Conservation (phyloP, 2,797 vertebrate species). For the Mus spretus region DNA sequence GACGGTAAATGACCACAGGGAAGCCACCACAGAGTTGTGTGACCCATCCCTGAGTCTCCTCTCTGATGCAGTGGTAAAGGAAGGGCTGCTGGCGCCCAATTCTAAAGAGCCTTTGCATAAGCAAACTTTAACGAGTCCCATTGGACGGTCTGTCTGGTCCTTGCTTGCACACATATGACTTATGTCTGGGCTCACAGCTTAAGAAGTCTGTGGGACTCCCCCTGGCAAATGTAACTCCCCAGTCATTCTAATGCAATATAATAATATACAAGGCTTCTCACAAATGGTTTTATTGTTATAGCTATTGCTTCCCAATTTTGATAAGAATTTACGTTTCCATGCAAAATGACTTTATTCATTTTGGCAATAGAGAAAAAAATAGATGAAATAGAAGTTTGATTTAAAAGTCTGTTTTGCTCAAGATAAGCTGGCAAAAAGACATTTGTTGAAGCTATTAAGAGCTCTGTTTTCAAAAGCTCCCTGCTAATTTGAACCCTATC, state of each 20-base stretch:
- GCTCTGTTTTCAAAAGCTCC: slow-evolving; percentile 74
- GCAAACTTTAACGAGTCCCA: slow-evolving; percentile 29
- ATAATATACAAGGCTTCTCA: slow-evolving; percentile 69
- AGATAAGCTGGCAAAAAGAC: slow-evolving; percentile 82
- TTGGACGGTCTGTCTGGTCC: slow-evolving; percentile 61
- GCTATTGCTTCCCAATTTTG: slow-evolving; percentile 79
- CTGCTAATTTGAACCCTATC: slow-evolving; percentile 82
- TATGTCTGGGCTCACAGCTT: slow-evolving; percentile 44
- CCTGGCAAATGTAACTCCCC: slow-evolving; percentile 65
- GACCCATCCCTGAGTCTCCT: slow-evolving; percentile 30
- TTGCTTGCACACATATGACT: slow-evolving; percentile 38
- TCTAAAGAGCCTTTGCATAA: slow-evolving; percentile 56
- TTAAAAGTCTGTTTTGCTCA: slow-evolving; percentile 81
- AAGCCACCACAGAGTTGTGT: slow-evolving; percentile 45
- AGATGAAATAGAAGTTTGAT: slow-evolving; percentile 84
- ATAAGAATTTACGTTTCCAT: slow-evolving; percentile 81
- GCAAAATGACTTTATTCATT: slow-evolving; percentile 83
- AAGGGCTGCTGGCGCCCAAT: not conserved
- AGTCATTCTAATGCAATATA: slow-evolving; percentile 64
- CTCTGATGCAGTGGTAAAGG: slow-evolving; percentile 11
- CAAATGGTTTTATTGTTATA: slow-evolving; percentile 81
- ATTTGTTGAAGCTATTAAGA: slow-evolving; percentile 74
- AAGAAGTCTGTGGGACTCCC: slow-evolving; percentile 59
- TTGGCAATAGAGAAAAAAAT: slow-evolving; percentile 81
- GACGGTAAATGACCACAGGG: slow-evolving; percentile 71